Evolutionary conservation across 2,797 vertebrate species (phyloP).

Genomic region (Schizopygopsis pylzovi): DNA sequence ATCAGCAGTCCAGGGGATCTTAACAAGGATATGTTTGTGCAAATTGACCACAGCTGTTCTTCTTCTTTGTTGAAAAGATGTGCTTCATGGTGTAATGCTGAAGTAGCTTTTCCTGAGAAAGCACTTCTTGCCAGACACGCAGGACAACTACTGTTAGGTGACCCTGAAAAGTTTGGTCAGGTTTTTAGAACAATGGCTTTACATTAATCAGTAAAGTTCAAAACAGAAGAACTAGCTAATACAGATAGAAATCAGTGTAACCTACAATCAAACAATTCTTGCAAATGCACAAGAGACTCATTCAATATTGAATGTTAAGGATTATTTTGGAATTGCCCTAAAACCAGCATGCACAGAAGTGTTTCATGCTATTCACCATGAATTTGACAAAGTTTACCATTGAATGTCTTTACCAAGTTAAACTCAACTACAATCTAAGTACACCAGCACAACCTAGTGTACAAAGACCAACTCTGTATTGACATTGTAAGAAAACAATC

Average conservation of each 20-base stretch:
- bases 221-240: not conserved
- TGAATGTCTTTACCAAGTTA: too few relatives aligned
- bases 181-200: not conserved
- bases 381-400: not conserved
- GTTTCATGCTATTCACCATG: not conserved
- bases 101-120: not conserved
- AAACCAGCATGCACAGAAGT: not conserved
- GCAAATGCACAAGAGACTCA: not conserved
- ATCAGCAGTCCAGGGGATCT: slow-evolving; percentile 4
- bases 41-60: not conserved
- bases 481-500: not conserved
- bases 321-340: not conserved
- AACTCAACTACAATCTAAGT: not conserved
- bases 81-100: slow-evolving; percentile 12
- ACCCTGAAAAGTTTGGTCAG: not conserved
- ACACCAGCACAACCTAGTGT: slow-evolving; percentile 43
- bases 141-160: not conserved
- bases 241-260: not conserved
- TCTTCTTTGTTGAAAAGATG: not conserved
- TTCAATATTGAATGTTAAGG: not conserved
- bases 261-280: not conserved
- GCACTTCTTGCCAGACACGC: not conserved
- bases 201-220: not conserved
- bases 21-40: not conserved
- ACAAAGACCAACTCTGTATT: not conserved